Base-by-base conservation (phyloP, 1,140 invertebrate genomes). In the Cryptotermes secundus region DNA sequence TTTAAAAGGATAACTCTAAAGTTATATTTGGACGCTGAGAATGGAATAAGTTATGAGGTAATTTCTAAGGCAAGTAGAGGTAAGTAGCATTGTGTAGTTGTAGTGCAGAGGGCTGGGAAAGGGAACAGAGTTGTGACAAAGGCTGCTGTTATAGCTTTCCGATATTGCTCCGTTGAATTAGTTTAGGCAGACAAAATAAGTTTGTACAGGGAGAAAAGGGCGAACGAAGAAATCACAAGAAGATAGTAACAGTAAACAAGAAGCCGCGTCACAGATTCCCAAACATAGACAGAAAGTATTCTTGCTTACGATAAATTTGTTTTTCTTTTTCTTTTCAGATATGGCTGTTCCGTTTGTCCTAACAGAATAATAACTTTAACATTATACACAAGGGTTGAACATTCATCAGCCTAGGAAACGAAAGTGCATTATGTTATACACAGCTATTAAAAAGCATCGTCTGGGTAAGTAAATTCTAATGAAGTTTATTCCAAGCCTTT, bases 161-260 rank as follows among this genome's bases (percentile, higher is more conserved):
- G 59, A 72, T 72, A 72, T 31, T 72, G 59, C 59, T 72, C n/a
- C n/a, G 59, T 16, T 7, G 59, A 72, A 72, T 72, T 72, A 72
- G 59, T n/a, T 72, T 72, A 72, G 59, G 59, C 31, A 72, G 59
- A 72, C 59, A 72, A 72, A 72, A 72, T 72, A 72, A n/a, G 59
- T 10, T 72, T 26, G 59, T 12, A 72, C 26, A 9, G 6, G 59
- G 26, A 72, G 59, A n/a, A 26, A 31, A 72, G 59, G 31, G 59
- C 6, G 26, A 72, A 26, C 2, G n/a, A 31, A 12, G 24, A 72
- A 72, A 72, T 31, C 7, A 14, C 59, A 31, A 72, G 31, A 49
- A 72, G 59, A 26, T 31, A 72, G 53, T 31, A 31, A 14, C 2
- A 14, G 7, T 72, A 72, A 72, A 72, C 31, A 72, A 72, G 59